phyloP scores from a whole-genome alignment of 2,113 vertebrate species.

The Notiomystis cincta region DNA sequence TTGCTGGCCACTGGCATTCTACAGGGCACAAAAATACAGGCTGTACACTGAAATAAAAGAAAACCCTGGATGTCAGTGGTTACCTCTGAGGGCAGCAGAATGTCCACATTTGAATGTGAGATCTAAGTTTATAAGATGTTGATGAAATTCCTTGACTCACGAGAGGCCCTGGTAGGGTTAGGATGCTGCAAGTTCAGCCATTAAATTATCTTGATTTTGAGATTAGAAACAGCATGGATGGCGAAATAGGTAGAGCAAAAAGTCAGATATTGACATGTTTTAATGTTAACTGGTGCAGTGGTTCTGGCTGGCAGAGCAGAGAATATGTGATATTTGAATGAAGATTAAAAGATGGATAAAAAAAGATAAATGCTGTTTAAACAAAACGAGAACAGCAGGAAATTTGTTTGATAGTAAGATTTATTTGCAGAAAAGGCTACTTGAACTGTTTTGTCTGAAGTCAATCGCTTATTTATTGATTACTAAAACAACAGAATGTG shows the following conservation, averaged over 20 bases:
- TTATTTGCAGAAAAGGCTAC: not conserved
- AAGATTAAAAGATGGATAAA: not conserved
- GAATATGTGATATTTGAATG: not conserved
- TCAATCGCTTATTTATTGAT: not conserved
- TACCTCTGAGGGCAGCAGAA: not conserved
- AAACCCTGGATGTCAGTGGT: not conserved
- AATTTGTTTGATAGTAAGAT: not conserved
- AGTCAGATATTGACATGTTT: not conserved
- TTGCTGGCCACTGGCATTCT: not conserved
- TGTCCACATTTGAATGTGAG: not conserved
- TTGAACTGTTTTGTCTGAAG: not conserved
- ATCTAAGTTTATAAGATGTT: not conserved
- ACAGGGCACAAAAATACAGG: not conserved
- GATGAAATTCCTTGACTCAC: not conserved
- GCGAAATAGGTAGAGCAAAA: not conserved
- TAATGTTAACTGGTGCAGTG: not conserved
- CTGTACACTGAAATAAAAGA: not conserved
- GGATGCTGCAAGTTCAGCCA: not conserved
- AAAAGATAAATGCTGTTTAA: not conserved
- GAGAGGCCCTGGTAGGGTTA: not conserved
- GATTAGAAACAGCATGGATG: not conserved
- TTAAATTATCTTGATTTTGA: not conserved
- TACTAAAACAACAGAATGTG: not conserved
- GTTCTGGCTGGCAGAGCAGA: not conserved
- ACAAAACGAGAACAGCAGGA: not conserved